Evolutionary conservation across 1,140 invertebrate species (phyloP).

Genomic region (Drosophila simulans): DNA sequence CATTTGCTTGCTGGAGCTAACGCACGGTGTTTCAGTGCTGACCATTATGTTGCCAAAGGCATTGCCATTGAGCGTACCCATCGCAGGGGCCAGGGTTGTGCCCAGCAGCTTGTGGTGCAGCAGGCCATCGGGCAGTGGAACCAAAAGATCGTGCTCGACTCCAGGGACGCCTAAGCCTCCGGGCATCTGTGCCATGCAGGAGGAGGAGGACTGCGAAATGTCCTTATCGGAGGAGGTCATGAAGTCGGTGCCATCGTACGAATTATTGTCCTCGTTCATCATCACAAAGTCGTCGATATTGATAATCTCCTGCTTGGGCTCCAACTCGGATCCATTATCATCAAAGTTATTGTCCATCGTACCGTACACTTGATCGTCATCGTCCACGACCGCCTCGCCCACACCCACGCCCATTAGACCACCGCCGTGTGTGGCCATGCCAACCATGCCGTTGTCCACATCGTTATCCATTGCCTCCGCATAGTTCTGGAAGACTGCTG

Average conservation of each 20-base stretch:
- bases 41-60: constrained; percentile 85
- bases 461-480: constrained; percentile 71
- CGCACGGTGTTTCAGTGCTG: constrained; percentile 20
- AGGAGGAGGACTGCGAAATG: constrained; percentile 72
- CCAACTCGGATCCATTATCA: constrained; percentile 65
- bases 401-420: constrained; percentile 59
- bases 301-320: constrained; percentile 82
- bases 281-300: constrained; percentile 84
- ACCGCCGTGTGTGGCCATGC: constrained; percentile 43
- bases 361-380: constrained; percentile 73
- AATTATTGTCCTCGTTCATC: constrained; percentile 83
- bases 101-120: constrained; percentile 73
- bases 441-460: constrained; percentile 49
- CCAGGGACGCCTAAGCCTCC: constrained; percentile 29
- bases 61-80: constrained; percentile 62
- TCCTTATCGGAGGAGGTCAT: constrained; percentile 79
- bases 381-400: constrained; percentile 66
- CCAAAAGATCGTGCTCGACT: constrained; percentile 65
- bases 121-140: constrained; percentile 66
- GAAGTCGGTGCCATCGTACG: constrained; percentile 85
- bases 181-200: constrained; percentile 65
- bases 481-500: constrained; percentile 75
- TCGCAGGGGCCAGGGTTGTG: constrained; percentile 53
- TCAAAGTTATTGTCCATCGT: constrained; percentile 72
- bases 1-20: constrained; percentile 59